Conservation (phyloP, 2,888 invertebrate genomes). For the Idaea biselata region DNA sequence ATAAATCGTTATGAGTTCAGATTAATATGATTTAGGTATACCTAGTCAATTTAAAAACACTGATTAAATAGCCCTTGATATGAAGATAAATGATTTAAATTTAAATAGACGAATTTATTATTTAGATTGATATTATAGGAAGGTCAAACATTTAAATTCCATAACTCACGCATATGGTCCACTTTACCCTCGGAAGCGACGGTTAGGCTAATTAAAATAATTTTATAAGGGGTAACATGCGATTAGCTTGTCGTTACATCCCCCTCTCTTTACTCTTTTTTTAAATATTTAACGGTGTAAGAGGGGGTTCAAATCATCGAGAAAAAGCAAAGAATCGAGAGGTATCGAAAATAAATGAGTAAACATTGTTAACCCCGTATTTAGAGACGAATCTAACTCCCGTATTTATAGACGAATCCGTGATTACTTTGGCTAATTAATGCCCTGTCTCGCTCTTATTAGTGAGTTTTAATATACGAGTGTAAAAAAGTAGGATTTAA, state of each 20-base stretch:
- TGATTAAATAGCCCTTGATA: not conserved
- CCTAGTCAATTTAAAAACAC: not conserved
- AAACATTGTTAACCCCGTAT: too few species aligned
- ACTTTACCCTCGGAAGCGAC: slow-evolving; percentile 27
- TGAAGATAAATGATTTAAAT: not conserved
- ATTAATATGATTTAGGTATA: too few species aligned
- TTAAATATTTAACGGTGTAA: not conserved
- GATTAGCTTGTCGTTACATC: slow-evolving; percentile 2
- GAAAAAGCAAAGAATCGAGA: not conserved
- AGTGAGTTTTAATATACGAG: too few species aligned
- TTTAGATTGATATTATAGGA: not conserved
- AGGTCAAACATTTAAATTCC: slow-evolving; percentile 28
- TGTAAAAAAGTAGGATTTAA: too few species aligned
- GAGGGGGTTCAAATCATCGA: not conserved
- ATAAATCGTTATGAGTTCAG: not conserved
- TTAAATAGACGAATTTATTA: not conserved
- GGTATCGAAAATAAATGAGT: too few species aligned
- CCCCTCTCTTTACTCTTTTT: slow-evolving; percentile 3
- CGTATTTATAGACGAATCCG: too few species aligned
- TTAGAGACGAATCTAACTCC: too few species aligned
- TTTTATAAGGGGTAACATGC: slow-evolving; percentile 17
- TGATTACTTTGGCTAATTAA: too few species aligned
- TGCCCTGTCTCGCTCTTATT: too few species aligned
- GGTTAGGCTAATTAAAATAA: slow-evolving; percentile 47
- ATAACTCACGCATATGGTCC: slow-evolving; percentile 33